These are phyloP conservation scores for Stylophora pistillata DNA, from an alignment of 64 coral and sea anemone genomes.

Conservation along the genomic window DNA sequence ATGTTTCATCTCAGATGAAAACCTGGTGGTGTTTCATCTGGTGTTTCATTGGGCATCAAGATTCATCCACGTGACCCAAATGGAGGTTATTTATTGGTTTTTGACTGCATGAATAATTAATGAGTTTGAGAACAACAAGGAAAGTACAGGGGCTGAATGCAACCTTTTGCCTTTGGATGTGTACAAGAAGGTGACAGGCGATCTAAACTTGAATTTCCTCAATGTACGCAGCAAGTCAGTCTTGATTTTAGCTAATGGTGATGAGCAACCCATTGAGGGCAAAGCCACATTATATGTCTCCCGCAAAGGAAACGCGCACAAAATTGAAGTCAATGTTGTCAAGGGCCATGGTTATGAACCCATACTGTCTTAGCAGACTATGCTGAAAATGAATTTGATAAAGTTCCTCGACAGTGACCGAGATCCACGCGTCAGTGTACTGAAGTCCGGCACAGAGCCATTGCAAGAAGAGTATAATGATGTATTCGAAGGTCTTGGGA, in stretches of 20 bases:
- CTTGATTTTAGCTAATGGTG: conserved; percentile 21
- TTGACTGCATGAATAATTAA: too few species aligned
- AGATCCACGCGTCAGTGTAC: neutral
- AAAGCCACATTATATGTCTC: conserved; percentile 33
- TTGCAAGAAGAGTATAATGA: conserved; percentile 26
- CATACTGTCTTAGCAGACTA: conserved; percentile 34
- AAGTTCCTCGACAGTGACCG: neutral
- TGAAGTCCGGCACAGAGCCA: neutral
- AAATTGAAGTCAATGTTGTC: conserved; percentile 8
- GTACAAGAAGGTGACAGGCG: conserved; percentile 19
- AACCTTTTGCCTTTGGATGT: conserved; percentile 45
- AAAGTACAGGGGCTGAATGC: conserved; percentile 33
- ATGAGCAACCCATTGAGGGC: conserved; percentile 21
- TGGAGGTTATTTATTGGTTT: too few species aligned
- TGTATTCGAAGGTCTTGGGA: conserved; percentile 38
- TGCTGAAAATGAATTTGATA: conserved; percentile 22
- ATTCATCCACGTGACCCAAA: too few species aligned
- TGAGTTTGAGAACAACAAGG: too few species aligned
- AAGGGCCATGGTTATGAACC: conserved; percentile 28
- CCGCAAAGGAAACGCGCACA: conserved; percentile 10
- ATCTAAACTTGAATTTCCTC: conserved; percentile 29
- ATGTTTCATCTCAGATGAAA: too few species aligned
- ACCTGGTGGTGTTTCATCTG: too few species aligned
- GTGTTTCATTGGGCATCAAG: too few species aligned
- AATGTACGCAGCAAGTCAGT: neutral